A percentile compares a stretch with the other conserved stretches of the same genome.
phyloP scores from a whole-genome alignment of 30 jellyfish, hydroid and myxozoan species.

The Cassiopea andromeda region DNA sequence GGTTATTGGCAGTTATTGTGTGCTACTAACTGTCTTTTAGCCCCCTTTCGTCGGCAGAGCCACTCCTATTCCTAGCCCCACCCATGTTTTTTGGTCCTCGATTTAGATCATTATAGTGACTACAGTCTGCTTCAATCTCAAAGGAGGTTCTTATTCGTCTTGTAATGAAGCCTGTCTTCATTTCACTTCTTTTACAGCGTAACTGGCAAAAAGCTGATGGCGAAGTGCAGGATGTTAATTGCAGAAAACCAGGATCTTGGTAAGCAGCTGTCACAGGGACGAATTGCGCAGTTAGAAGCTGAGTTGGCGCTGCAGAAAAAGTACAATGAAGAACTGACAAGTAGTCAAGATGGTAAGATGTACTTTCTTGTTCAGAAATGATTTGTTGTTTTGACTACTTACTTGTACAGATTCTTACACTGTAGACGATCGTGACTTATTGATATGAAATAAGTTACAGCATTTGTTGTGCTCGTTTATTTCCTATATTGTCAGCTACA shows the following conservation, averaged over 20 bases:
- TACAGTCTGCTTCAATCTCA: background rate
- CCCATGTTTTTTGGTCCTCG: no score
- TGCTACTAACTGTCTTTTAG: no score
- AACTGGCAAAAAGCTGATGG: conserved; percentile 98
- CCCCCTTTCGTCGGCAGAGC: no score
- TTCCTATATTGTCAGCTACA: no score
- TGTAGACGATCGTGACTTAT: no score
- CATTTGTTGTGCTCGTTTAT: no score
- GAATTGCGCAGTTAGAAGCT: conserved; percentile 97
- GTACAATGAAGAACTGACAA: conserved; percentile 92
- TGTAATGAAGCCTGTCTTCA: background rate
- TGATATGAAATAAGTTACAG: no score
- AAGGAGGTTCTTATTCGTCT: background rate
- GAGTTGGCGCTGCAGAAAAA: conserved; percentile 95
- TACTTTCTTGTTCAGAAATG: background rate
- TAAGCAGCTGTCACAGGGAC: conserved; percentile 95
- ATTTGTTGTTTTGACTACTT: no score
- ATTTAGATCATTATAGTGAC: no score
- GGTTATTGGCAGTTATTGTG: no score
- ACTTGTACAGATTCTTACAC: no score
- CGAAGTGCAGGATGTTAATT: conserved; percentile 95
- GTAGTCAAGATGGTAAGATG: conserved; percentile 97
- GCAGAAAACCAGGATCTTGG: conserved; percentile 99
- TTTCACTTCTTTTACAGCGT: conserved; percentile 64
- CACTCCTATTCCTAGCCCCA: no score